Evolutionary conservation across 2,888 invertebrate genomes (phyloP).

Genomic region (Cordilura impudica): DNA sequence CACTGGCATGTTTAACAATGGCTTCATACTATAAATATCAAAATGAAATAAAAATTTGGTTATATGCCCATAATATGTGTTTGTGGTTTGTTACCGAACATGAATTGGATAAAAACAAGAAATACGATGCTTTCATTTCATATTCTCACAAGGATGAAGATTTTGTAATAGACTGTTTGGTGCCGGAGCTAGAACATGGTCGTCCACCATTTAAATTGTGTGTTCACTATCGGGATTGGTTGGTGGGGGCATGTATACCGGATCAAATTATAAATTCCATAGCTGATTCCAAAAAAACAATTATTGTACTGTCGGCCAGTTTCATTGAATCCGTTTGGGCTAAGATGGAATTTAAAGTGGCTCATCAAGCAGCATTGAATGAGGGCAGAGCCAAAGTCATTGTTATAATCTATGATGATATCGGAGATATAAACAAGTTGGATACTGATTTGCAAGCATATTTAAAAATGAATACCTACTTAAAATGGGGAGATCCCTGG

Average conservation of each 20-base stretch:
- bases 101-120: slow-evolving; percentile 82
- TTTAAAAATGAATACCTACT: slow-evolving; percentile 86
- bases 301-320: slow-evolving; percentile 84
- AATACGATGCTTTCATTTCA: slow-evolving; percentile 88
- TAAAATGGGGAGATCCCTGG: slow-evolving; percentile 89
- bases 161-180: slow-evolving; percentile 82
- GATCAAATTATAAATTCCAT: slow-evolving; percentile 85
- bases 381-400: slow-evolving; percentile 85
- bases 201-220: slow-evolving; percentile 83
- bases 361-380: slow-evolving; percentile 83
- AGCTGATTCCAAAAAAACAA: slow-evolving; percentile 80
- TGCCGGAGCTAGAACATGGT: slow-evolving; percentile 83
- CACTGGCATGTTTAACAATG: neutral
- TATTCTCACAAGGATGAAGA: slow-evolving; percentile 87
- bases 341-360: slow-evolving; percentile 84
- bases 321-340: slow-evolving; percentile 87
- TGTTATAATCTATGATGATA: slow-evolving; percentile 85
- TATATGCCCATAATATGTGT: slow-evolving; percentile 81
- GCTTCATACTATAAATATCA: slow-evolving; percentile 81
- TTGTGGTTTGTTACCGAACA: slow-evolving; percentile 83
- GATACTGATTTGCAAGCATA: slow-evolving; percentile 85
- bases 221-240: slow-evolving; percentile 86
- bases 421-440: slow-evolving; percentile 81
- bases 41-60: slow-evolving; percentile 83
- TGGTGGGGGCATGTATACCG: slow-evolving; percentile 85